Evolutionary conservation across 2,113 vertebrate genomes (phyloP), one percentile per base, ranked within the genome.

Genomic region (Hemiprocne comata): DNA sequence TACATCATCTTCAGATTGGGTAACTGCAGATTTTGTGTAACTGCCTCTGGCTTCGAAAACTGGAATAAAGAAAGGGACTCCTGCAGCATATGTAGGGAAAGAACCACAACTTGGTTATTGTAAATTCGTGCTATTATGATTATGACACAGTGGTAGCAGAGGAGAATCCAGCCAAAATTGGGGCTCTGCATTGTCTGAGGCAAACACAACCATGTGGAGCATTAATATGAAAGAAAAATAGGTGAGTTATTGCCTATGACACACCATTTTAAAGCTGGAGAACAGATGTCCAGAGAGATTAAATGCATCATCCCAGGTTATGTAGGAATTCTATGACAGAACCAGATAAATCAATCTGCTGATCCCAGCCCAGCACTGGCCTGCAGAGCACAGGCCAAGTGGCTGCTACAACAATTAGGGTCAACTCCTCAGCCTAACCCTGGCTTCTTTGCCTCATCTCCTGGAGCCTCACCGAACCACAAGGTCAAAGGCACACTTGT

Each of bases 201-300:
- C 38, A 84, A 25, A 34, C 24, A 7, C 0, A 3, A 24, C 51
- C 0, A 1, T 40, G 69, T 1, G 2, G 44, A 85, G 34, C 67
- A 8, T 38, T 50, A 16, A n/a, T n/a, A 11, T 1, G 1, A 20
- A 31, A 44, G 62, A 16, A 21, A 42, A 65, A 69, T 33, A 50
- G 29, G 29, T 31, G 16, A 25, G 24, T 11, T 48, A 16, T 5
- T 53, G 50, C 15, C n/a, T 31, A 0, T 7, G 58, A 16, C 5
- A 1, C 23, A 72, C 50, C 10, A 2, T 77, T 44, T 64, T 26
- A 26, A 25, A 65, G 25, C 28, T 57, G 50, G 61, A 40, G 72
- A 51, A 11, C 10, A 46, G 72, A 50, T 42, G 34, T 13, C 65
- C 11, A 2, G 57, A 6, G 33, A 17, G 64, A 16, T 13, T 23